phyloP scores from a whole-genome alignment of 92 coral and sea anemone species.

The Parazoanthus darwini region DNA sequence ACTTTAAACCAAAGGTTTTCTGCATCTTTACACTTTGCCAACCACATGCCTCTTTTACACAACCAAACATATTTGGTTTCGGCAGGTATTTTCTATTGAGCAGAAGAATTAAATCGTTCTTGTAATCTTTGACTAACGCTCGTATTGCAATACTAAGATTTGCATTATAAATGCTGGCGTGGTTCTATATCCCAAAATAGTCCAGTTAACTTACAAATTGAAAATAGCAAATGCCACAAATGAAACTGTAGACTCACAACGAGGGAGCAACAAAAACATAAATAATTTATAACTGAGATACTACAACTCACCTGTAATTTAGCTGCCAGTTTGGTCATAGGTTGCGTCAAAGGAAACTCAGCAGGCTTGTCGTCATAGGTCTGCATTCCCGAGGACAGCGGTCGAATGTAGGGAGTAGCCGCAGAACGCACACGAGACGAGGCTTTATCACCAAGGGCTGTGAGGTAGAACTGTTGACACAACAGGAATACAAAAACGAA shows the following conservation, averaged over 20 bases:
- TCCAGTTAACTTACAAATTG: not conserved
- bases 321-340: constrained; percentile 77
- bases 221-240: not conserved
- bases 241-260: not conserved
- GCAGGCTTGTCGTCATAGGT: constrained; percentile 55
- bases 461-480: constrained; percentile 66
- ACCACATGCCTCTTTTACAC: not conserved
- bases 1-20: too few relatives aligned
- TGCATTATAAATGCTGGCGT: not conserved
- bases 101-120: not conserved
- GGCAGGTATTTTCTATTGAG: not conserved
- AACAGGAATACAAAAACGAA: not conserved
- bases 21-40: not conserved
- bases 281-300: not conserved
- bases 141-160: not conserved
- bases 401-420: constrained; percentile 77
- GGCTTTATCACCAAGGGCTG: constrained; percentile 82
- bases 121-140: not conserved
- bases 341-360: constrained; percentile 71
- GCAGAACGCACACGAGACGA: constrained; percentile 83
- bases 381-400: constrained; percentile 88
- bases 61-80: not conserved
- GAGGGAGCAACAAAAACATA: not conserved
- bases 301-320: constrained; percentile 24
- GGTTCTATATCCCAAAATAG: not conserved